A percentile compares a stretch with the other conserved stretches of the same genome.
phyloP scores from a whole-genome alignment of 2,888 invertebrate genomes.

The Lochmaea capreae region DNA sequence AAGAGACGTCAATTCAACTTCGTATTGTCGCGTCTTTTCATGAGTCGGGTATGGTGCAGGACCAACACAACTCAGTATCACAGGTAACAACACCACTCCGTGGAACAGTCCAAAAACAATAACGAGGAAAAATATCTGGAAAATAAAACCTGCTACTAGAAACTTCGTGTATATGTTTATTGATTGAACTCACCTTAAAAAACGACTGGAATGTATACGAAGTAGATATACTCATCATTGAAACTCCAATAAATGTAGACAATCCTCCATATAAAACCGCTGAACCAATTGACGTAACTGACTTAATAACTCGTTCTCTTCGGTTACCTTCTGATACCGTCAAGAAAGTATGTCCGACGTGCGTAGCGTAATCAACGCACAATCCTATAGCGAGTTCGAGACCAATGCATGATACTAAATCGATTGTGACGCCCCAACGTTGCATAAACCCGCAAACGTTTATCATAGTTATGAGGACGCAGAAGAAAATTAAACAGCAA shows the following conservation, averaged over 20 bases:
- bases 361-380: slow-evolving; percentile 87
- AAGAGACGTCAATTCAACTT: slow-evolving; percentile 24
- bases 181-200: slow-evolving; percentile 68
- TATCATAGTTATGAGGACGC: slow-evolving; percentile 78
- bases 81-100: slow-evolving; percentile 81
- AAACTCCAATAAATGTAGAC: slow-evolving; percentile 80
- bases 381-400: slow-evolving; percentile 84
- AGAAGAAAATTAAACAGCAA: slow-evolving; percentile 82
- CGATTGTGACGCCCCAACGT: slow-evolving; percentile 84
- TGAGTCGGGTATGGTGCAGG: slow-evolving; percentile 68
- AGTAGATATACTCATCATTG: slow-evolving; percentile 76
- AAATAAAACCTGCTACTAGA: slow-evolving; percentile 52
- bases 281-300: slow-evolving; percentile 79
- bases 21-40: slow-evolving; percentile 31
- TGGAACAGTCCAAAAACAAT: slow-evolving; percentile 83
- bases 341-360: slow-evolving; percentile 84
- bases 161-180: not conserved
- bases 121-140: slow-evolving; percentile 80
- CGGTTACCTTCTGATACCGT: slow-evolving; percentile 69
- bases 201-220: slow-evolving; percentile 84
- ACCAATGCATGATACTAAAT: slow-evolving; percentile 82
- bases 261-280: slow-evolving; percentile 84
- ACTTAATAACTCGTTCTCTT: slow-evolving; percentile 72
- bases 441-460: slow-evolving; percentile 84
- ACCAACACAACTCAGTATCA: slow-evolving; percentile 79